Conservation (phyloP, 1,140 invertebrate genomes). For the Halictus rubicundus region DNA sequence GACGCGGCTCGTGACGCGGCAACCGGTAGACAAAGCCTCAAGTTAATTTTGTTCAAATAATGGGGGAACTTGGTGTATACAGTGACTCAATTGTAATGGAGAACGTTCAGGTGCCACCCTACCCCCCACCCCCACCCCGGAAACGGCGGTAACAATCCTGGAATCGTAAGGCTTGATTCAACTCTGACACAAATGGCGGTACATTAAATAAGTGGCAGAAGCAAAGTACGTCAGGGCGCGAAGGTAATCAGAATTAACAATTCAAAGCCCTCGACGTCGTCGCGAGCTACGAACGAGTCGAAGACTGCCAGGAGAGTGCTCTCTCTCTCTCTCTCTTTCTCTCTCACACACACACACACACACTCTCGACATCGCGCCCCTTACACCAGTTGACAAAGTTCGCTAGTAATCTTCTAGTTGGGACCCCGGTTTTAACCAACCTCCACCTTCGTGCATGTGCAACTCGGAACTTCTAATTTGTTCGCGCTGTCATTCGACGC, state of each 20-base stretch:
- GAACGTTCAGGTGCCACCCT: slow-evolving; percentile 52
- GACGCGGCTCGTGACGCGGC: too few species aligned
- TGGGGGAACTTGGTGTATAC: neutral
- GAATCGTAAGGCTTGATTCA: slow-evolving; percentile 59
- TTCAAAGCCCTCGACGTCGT: slow-evolving; percentile 50
- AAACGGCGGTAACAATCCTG: slow-evolving; percentile 61
- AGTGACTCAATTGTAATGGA: neutral
- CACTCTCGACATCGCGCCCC: neutral
- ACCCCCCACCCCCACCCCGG: too few species aligned
- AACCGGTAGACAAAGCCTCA: too few species aligned
- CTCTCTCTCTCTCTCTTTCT: too few species aligned
- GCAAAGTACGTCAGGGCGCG: slow-evolving; percentile 37
- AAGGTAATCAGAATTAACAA: slow-evolving; percentile 70
- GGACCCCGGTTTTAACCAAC: neutral
- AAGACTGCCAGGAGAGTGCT: slow-evolving; percentile 11
- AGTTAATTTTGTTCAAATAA: neutral
- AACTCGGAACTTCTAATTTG: slow-evolving; percentile 41
- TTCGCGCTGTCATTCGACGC: slow-evolving; percentile 39
- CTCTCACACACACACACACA: too few species aligned
- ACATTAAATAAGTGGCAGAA: slow-evolving; percentile 56
- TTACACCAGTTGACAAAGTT: slow-evolving; percentile 43
- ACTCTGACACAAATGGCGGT: slow-evolving; percentile 63
- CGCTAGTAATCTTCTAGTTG: slow-evolving; percentile 22
- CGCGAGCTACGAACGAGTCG: neutral
- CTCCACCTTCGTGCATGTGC: slow-evolving; percentile 1